Percentiles rank a stretch among this genome's conserved stretches.
phyloP scores from a whole-genome alignment of 2,113 vertebrate species.

The Grammomys surdaster region DNA sequence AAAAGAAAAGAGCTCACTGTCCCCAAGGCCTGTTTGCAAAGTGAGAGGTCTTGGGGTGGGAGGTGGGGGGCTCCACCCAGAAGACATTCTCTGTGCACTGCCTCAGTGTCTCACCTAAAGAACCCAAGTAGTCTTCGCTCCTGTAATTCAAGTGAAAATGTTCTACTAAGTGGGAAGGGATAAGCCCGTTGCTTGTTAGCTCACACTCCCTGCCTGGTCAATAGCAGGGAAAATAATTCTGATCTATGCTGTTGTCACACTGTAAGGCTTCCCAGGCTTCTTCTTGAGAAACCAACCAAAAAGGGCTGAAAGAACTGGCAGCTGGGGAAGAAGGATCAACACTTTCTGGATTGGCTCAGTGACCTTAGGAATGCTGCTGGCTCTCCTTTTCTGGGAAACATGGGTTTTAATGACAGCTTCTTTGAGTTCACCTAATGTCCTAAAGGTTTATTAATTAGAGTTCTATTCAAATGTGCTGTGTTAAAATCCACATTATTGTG shows the following conservation, averaged over 20 bases:
- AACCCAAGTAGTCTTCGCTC: background rate
- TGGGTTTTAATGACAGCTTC: background rate
- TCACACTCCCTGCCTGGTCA: background rate
- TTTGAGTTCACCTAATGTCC: background rate
- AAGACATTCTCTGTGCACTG: background rate
- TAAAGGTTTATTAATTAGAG: conserved; percentile 9
- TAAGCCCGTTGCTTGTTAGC: background rate
- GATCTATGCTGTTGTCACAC: background rate
- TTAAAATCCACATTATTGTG: conserved; percentile 8
- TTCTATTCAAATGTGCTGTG: background rate
- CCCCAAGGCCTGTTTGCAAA: background rate
- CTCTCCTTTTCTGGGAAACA: conserved; percentile 8
- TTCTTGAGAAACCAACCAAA: background rate
- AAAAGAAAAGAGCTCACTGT: background rate
- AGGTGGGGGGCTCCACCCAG: background rate
- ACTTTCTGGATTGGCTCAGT: background rate
- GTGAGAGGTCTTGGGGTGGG: background rate
- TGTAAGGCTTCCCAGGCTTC: background rate
- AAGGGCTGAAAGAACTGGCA: background rate
- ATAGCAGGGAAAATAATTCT: background rate
- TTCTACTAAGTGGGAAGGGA: conserved; percentile 17
- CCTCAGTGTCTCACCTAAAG: background rate
- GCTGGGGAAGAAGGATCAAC: background rate
- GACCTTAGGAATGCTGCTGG: background rate
- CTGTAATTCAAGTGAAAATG: background rate